A percentile compares a stretch with the other conserved stretches of the same genome.
Evolutionary conservation across 2,113 vertebrate genomes (phyloP).

Genomic region (Hymenochirus boettgeri): DNA sequence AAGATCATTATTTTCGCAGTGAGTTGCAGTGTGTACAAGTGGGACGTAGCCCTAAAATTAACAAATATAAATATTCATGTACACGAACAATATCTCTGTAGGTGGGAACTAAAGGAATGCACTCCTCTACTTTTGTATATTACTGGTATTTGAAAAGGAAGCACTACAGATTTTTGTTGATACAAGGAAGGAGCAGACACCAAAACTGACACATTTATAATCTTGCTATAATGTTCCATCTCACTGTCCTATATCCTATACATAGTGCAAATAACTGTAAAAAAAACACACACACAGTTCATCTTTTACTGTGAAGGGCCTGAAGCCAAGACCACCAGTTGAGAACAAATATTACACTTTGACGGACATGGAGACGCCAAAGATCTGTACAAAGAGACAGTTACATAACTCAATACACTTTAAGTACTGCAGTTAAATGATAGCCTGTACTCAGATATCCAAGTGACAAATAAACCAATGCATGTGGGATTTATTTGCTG

Average conservation of each 20-base stretch:
- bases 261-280: not conserved
- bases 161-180: not conserved
- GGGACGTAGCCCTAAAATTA: too few relatives aligned
- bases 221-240: not conserved
- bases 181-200: not conserved
- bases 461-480: not conserved
- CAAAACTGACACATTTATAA: slow-evolving; percentile 4
- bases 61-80: too few relatives aligned
- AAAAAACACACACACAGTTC: not conserved
- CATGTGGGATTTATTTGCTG: too few relatives aligned
- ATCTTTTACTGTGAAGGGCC: slow-evolving; percentile 22
- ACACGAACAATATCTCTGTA: not conserved
- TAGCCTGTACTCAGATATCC: not conserved
- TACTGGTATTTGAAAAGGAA: not conserved
- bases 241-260: not conserved
- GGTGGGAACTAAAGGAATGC: not conserved
- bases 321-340: slow-evolving; percentile 35
- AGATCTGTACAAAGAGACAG: slow-evolving; percentile 2
- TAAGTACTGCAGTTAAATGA: not conserved
- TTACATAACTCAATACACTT: not conserved
- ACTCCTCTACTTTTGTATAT: not conserved
- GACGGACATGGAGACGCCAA: slow-evolving; percentile 20
- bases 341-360: slow-evolving; percentile 33
- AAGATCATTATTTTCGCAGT: too few relatives aligned
- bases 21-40: too few relatives aligned